These are phyloP conservation scores for Catostylus mosaicus DNA, from an alignment of 30 jellyfish, hydroid and myxozoan species.

Conservation along the genomic window DNA sequence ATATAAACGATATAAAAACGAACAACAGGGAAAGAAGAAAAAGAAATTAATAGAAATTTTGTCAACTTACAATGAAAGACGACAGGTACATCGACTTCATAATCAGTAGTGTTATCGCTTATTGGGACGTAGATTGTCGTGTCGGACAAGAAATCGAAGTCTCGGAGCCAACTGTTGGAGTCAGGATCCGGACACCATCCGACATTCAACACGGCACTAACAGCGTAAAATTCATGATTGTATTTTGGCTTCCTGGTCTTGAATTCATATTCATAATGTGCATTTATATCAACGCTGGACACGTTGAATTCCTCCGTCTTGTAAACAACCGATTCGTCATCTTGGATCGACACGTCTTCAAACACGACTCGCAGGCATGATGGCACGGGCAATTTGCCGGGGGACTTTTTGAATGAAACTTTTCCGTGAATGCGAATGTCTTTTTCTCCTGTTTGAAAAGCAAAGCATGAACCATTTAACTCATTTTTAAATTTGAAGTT, in stretches of 20 bases:
- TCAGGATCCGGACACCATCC: conserved; percentile 80
- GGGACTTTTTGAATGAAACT: conserved; percentile 40
- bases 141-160: conserved; percentile 76
- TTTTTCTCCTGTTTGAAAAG: conserved; percentile 13
- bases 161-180: conserved; percentile 35
- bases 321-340: conserved; percentile 65
- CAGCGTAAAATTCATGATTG: conserved; percentile 55
- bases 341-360: conserved; percentile 75
- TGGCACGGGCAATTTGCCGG: conserved; percentile 61
- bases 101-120: conserved; percentile 40
- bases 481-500: no score
- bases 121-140: conserved; percentile 44
- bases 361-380: conserved; percentile 75
- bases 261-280: conserved; percentile 39
- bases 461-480: no score
- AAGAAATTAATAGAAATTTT: background rate
- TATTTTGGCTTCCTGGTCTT: conserved; percentile 56
- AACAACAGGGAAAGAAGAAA: background rate
- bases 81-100: conserved; percentile 57
- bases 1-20: no score
- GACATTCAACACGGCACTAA: conserved; percentile 74
- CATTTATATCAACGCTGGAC: conserved; percentile 21
- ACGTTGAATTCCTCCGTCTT: conserved; percentile 54
- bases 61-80: conserved; percentile 70
- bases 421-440: conserved; percentile 43